Evolutionary conservation across 2,888 invertebrate genomes (phyloP), one percentile per base, ranked within the genome.

Genomic region (Conchocele bisecta): DNA sequence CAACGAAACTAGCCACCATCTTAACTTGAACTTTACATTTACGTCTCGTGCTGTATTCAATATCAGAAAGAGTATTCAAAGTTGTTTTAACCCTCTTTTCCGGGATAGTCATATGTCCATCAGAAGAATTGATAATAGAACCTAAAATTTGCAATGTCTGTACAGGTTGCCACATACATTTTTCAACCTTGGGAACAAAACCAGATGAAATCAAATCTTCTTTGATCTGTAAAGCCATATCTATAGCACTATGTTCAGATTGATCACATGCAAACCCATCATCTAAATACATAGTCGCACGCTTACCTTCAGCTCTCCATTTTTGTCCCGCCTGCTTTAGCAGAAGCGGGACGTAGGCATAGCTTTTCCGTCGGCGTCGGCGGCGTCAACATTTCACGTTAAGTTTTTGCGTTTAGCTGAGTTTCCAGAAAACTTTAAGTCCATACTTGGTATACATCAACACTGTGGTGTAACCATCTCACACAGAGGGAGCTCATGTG

Each of bases 1-100:
- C 75, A 9, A 75, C 72, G 9, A 79, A 26, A 57, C 74, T 69
- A 35, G 67, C 76, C 15, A 76, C 64, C 28, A 57, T 60, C 24
- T 61, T 26, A 17, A 68, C 70, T 22, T 26, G 61, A 2, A 70
- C 66, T 3, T 44, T 29, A 4, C n/a, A 9, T 15, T 22, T 4
- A 51, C 9, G 3, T 29, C 9, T 13, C 20, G 6, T n/a, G 31
- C 9, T 33, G 35, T 51, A 20, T 51, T 22, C 5, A 29, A 4
- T 4, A 26, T 26, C 4, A 35, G 31, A 6, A 17, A 51, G 2
- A 51, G 26, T 5, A 48, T 28, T 13, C 1, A 44, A 42, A 13
- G 39, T 50, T 51, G 58, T 73, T 7, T 41, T 15, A 24, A 61
- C 13, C 31, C 60, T 44, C 37, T 22, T 24, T 22, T 64, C 29